Evolutionary conservation across 2,797 vertebrate species (phyloP).

Genomic region (Macrochelys suwanniensis): DNA sequence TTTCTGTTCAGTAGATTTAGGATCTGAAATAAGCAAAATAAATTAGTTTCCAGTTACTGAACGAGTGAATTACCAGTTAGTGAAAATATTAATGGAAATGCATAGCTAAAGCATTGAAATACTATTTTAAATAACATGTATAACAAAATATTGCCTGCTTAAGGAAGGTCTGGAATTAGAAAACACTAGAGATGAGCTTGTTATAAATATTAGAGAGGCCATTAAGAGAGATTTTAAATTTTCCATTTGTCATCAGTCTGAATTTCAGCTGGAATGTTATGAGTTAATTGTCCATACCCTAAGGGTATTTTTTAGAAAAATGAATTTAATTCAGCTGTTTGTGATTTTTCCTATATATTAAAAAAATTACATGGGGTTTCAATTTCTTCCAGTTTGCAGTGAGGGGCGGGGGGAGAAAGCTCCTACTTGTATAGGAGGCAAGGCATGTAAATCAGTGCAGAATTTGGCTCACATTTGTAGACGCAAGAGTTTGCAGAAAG

Average conservation of each 20-base stretch:
- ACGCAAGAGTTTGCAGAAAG: background rate
- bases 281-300: slow-evolving; percentile 33
- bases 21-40: slow-evolving; percentile 24
- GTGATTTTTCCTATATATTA: background rate
- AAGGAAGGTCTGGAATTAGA: slow-evolving; percentile 7
- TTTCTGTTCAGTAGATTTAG: slow-evolving; percentile 18
- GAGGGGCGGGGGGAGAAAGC: background rate
- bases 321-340: background rate
- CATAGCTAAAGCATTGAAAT: background rate
- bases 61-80: background rate
- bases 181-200: rapidly evolving
- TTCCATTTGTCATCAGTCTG: slow-evolving; percentile 34
- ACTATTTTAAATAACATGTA: background rate
- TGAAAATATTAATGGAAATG: background rate
- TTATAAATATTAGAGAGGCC: background rate
- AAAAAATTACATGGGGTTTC: background rate
- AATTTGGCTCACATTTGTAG: background rate
- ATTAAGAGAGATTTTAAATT: background rate
- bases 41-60: background rate
- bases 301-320: background rate
- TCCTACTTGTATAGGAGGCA: background rate
- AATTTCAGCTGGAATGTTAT: slow-evolving; percentile 52
- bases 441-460: background rate
- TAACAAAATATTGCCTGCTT: rapidly evolving
- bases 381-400: background rate